Evolutionary conservation across 2,888 invertebrate genomes (phyloP), one percentile per base, ranked within the genome.

Genomic region (Candidula unifasciata): DNA sequence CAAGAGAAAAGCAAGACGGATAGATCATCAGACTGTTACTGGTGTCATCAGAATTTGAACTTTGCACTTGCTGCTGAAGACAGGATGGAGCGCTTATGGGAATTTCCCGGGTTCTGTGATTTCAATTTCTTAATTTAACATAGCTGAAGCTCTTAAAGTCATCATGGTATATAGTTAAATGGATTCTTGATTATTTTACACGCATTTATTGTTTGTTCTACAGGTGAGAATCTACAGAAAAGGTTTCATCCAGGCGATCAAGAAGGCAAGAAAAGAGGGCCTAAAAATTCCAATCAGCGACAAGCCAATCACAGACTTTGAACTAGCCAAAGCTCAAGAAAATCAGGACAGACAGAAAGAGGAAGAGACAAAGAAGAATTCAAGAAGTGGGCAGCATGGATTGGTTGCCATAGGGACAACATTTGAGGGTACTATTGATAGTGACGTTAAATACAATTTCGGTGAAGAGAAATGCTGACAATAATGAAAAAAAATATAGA

Each of bases 141-240:
- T 13, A 44, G 44, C 6, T 1, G 13, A 13, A 44, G 13, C 44
- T 44, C 44, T 44, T 44, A 10, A 44, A 10, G 44, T 10, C 44
- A 44, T 44, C 13, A 13, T 44, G 44, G 6, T 6, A 44, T 44
- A 13, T 44, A 44, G 13, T 44, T 44, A 44, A 44, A 44, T 44
- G 6, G 13, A 10, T 44, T 44, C 44, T 44, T 44, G n/a, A 44
- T 13, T 10, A 44, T 44, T 44, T 10, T 16, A 30, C 33, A 2
- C 33, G 21, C 13, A n/a, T 37, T 66, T 68, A 24, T n/a, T n/a
- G n/a, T 71, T 24, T 77, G 44, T 64, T 30, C n/a, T 83, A 16
- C 79, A 84, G 84, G 74, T 84, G 21, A 16, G 84, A 16, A 73
- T 84, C 16, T 84, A 84, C 84, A 57, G 89, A 35, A 89, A 89